Evolutionary conservation across 2,888 invertebrate species (phyloP), one percentile per base, ranked within the genome.

Genomic region (Rotaria socialis): DNA sequence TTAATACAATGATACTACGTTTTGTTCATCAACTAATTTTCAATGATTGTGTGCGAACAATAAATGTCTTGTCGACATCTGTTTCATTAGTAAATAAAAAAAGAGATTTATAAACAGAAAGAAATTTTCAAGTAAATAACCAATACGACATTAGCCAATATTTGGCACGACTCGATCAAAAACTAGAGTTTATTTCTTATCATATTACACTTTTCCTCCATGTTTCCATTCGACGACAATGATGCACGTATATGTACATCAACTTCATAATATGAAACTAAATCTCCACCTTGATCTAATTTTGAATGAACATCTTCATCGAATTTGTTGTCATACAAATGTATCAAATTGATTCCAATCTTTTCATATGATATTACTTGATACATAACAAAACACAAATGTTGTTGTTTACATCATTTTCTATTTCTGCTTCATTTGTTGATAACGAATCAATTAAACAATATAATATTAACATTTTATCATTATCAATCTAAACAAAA

Each of bases 161-260:
- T 96, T 96, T 0, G 96, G 96, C 16, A 96, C 96, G 85, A 96
- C 92, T 90, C 95, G 95, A 89, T 96, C 96, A 89, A 96, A 96
- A 91, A 95, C 96, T 0, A 95, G 94, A 47, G 93, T 92, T 2
- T 93, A 92, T 24, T 92, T 91, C 89, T 94, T 93, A 89, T 95
- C 96, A 89, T 0, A 95, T 94, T 88, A 95, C 94, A 56, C 95
- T 94, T 86, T 93, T 94, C n/a, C 93, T 92, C 96, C 96, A 96
- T 14, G 93, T 91, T 89, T 95, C 95, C 91, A 96, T 93, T 84
- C 93, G 93, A 87, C 94, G 93, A n/a, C 92, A 92, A 87, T 93
- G 93, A n/a, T n/a, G n/a, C n/a, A n/a, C n/a, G n/a, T n/a, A n/a
- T n/a, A n/a, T n/a, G n/a, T 75, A 94, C 93, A 90, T 95, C 94